Base-by-base conservation (phyloP, 2,888 invertebrate species). In the Entomobrya proxima region DNA sequence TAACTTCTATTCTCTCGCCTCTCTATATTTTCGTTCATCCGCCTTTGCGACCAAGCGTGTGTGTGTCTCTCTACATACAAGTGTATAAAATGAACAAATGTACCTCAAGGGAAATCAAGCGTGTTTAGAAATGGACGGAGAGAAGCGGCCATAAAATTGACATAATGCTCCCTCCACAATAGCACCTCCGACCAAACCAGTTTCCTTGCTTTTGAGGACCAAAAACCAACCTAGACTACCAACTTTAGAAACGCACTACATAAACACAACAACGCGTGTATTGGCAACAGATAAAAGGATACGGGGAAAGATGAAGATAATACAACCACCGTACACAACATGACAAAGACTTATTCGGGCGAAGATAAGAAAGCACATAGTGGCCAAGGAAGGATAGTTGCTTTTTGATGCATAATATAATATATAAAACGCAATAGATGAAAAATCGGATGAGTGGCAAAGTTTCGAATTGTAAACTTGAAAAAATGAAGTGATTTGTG, bases 61-160 rank as follows among this genome's bases (percentile, higher is more conserved):
- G 47, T 52, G 52, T 35, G 18, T 52, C 58, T 74, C 74, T 81
- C 79, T 72, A 72, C 27, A 52, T 74, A 85, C 64, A 79, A 67
- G 77, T 78, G 58, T 87, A 87, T 87, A 85, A 87, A 86, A 87
- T 78, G 86, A 88, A 86, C 86, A 86, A 84, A 88, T 88, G 86
- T 80, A 88, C 86, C 87, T 86, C 87, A 80, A 52, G 87, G 87
- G 87, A 88, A 88, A 88, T 88, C 87, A 88, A 80, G 55, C 86
- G 86, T 86, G 84, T 88, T 88, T 88, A 88, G 87, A 88, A 88
- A 88, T 88, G 87, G 87, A 88, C 87, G 85, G 37, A 75, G 82
- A 87, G 86, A 67, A 88, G 86, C 86, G 72, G 86, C 84, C 83
- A 86, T 88, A 86, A 88, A 88, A 88, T 88, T 88, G 86, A 88